Conservation (phyloP, 2,888 invertebrate genomes). For the Apodemia duryi region DNA sequence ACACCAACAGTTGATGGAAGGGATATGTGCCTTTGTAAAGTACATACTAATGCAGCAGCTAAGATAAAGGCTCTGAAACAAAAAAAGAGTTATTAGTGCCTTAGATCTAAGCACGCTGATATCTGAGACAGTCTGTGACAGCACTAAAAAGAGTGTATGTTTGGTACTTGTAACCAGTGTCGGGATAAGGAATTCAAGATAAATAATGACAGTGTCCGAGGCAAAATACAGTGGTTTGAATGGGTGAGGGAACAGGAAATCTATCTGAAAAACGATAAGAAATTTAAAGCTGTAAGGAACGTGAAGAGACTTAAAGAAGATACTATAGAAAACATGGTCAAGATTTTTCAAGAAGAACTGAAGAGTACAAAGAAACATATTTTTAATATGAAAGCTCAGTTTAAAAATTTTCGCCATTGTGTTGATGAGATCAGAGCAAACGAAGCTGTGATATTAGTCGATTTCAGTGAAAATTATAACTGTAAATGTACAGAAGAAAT, state of each 20-base stretch:
- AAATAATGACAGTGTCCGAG: no score
- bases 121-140: no score
- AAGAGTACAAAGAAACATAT: conserved; percentile 27
- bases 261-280: conserved; percentile 25
- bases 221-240: no score
- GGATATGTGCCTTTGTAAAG: conserved; percentile 25
- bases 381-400: conserved; percentile 29
- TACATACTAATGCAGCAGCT: conserved; percentile 19
- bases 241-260: no score
- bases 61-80: conserved; percentile 22
- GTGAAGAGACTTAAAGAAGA: conserved; percentile 24
- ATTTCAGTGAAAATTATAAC: conserved; percentile 47
- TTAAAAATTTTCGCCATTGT: conserved; percentile 23
- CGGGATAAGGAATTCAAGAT: no score
- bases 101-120: neutral
- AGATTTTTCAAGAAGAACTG: conserved; percentile 26
- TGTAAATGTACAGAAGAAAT: conserved; percentile 35
- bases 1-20: conserved; percentile 24
- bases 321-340: conserved; percentile 17
- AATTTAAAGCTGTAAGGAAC: conserved; percentile 26
- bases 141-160: no score
- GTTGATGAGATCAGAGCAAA: conserved; percentile 23
- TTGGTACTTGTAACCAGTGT: no score
- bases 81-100: conserved; percentile 20
- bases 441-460: conserved; percentile 26